These are phyloP conservation scores for Lasioglossum pauxillum DNA, from an alignment of 2,888 invertebrate genomes.

Conservation along the genomic window DNA sequence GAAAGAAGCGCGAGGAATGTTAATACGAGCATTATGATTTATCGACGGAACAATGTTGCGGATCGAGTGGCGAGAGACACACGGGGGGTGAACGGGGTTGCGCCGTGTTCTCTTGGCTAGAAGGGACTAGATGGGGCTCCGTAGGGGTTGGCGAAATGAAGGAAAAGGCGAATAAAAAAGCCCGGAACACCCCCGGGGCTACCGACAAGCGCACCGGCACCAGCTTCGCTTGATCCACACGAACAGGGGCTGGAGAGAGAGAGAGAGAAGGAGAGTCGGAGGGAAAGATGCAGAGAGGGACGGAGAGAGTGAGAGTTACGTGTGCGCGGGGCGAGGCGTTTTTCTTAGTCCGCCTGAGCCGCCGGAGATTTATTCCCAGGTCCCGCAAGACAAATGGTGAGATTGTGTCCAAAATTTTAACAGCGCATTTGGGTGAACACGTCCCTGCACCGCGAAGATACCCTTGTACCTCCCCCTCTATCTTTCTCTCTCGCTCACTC, in stretches of 20 bases:
- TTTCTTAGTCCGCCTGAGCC: conserved; percentile 86
- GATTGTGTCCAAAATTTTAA: conserved; percentile 93
- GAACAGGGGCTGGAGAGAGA: neutral
- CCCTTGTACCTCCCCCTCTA: conserved; percentile 70
- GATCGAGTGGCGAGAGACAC: conserved; percentile 3
- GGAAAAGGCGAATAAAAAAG: conserved; percentile 73
- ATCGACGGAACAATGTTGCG: conserved; percentile 72
- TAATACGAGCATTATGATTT: conserved; percentile 83
- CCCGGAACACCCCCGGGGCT: conserved; percentile 65
- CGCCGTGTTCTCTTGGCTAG: conserved; percentile 44
- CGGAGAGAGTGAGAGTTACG: conserved; percentile 76
- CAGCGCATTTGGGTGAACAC: conserved; percentile 88
- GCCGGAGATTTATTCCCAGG: conserved; percentile 89
- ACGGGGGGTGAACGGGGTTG: neutral
- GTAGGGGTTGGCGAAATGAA: conserved; percentile 73
- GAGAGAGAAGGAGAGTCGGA: conserved; percentile 10
- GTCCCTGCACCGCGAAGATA: conserved; percentile 84
- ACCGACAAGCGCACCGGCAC: conserved; percentile 22
- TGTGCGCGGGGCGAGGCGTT: conserved; percentile 83
- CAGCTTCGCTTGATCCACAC: conserved; percentile 42
- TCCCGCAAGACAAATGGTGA: conserved; percentile 91
- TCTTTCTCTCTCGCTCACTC: neutral
- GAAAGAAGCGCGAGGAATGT: conserved; percentile 82
- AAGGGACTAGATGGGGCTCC: conserved; percentile 26
- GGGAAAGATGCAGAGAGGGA: neutral